Base-by-base conservation (phyloP, 2,797 vertebrate genomes). In the Acanthornis magna region DNA sequence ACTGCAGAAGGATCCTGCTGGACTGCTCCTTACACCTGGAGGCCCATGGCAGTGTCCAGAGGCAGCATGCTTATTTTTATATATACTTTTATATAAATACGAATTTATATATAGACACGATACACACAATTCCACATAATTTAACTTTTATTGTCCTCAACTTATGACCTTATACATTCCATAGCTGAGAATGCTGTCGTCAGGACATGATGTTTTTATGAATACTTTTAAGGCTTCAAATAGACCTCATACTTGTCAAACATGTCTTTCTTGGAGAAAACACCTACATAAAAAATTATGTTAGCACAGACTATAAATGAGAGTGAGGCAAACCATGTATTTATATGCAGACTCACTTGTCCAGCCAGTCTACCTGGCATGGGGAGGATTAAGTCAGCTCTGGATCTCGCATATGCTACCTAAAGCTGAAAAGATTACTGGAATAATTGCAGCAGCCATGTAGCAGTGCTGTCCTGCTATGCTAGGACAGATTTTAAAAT, bases 51-150 rank as follows among this genome's bases (percentile, higher is more conserved):
- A 0, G 0, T 38, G 42, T 38, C 36, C 25, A 57, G 42, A 32
- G n/a, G 10, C 38, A 55, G 53, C 14, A 43, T 3, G 7, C 58
- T 60, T 50, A 29, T 36, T 67, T 60, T 66, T 62, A 63, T 27
- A 53, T 32, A 53, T 30, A 53, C 51, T 53, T 53, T 53, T 53
- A 30, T 18, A 23, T 36, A 48, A 27, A 62, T 42, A 71, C 13
- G 11, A 17, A 22, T 67, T 30, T 65, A 23, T 58, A 30, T 6
- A 8, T 38, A 30, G n/a, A 9, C 10, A 21, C 21, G 40, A 51
- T 13, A 70, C 16, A 34, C 17, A 29, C 0, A 0, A 9, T 36
- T 62, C 10, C 63, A 48, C 0, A 1, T 54, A 75, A 62, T 34
- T 79, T 32, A 4, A 47, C n/a, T 63, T 48, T 66, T 47, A 40